Evolutionary conservation across 2,797 vertebrate species (phyloP).

Genomic region (Molossus molossus): DNA sequence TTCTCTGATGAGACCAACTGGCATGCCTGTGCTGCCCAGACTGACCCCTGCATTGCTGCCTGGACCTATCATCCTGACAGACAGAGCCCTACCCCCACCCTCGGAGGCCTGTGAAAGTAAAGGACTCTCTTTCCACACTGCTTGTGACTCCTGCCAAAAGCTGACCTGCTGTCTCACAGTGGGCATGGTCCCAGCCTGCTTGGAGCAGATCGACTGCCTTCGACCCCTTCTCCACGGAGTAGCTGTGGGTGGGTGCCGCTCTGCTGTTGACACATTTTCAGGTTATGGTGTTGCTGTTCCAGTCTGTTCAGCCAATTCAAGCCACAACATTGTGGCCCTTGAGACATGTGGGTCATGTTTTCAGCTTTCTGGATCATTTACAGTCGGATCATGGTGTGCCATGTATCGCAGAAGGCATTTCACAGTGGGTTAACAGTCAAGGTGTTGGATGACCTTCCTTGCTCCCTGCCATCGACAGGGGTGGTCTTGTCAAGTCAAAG

Average conservation of each 20-base stretch:
- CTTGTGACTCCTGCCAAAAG: background rate
- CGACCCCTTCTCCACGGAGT: fast-evolving
- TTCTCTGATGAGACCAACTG: background rate
- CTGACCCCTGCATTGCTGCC: background rate
- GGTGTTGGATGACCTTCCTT: fast-evolving
- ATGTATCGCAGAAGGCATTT: background rate
- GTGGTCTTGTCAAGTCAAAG: background rate
- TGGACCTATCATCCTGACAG: background rate
- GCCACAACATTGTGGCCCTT: background rate
- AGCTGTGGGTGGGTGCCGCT: background rate
- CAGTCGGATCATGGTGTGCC: background rate
- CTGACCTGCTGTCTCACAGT: background rate
- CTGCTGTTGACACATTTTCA: background rate
- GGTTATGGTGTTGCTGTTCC: background rate
- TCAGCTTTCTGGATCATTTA: background rate
- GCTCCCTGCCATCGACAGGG: background rate
- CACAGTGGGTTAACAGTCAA: background rate
- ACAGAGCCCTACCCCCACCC: no score
- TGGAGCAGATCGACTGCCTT: background rate
- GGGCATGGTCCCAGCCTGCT: background rate
- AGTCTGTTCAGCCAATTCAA: background rate
- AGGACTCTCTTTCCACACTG: background rate
- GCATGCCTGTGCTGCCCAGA: background rate
- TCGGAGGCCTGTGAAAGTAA: background rate
- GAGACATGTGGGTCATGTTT: background rate